Percentiles rank a stretch among this genome's conserved stretches.
Conservation (phyloP, 2,888 invertebrate genomes). For the Ormyrus labotus region DNA sequence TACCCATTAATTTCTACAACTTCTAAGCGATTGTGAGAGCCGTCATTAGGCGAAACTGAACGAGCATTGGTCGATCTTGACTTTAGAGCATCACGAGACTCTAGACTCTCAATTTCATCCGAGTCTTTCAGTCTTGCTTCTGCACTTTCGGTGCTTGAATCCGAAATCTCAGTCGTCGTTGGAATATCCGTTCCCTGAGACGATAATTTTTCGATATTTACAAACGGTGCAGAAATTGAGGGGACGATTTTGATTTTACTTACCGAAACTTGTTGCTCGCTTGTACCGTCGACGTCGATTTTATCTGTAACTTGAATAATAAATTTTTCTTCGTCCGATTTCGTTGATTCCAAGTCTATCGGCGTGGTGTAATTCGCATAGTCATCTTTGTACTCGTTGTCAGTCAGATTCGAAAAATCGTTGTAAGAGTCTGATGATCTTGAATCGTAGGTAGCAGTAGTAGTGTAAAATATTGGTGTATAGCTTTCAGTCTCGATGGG, state of each 20-base stretch:
- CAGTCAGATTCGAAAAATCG: conserved; percentile 19
- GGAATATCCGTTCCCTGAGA: conserved; percentile 7
- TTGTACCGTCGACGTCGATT: conserved; percentile 4
- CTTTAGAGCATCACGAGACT: conserved; percentile 40
- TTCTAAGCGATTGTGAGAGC: conserved; percentile 30
- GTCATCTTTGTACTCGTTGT: conserved; percentile 4
- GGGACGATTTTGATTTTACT: background rate
- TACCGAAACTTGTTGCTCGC: conserved; percentile 9
- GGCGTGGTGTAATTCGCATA: conserved; percentile 11
- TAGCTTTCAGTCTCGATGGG: conserved; percentile 3
- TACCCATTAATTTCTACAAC: conserved; percentile 27
- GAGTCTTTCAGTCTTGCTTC: conserved; percentile 29
- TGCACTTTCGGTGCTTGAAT: conserved; percentile 18
- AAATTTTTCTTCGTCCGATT: background rate
- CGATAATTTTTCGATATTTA: background rate
- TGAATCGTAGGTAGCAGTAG: conserved; percentile 2
- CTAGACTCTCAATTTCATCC: conserved; percentile 32
- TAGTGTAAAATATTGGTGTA: conserved; percentile 18
- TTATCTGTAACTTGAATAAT: conserved; percentile 7
- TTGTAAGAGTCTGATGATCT: background rate
- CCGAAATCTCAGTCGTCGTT: conserved; percentile 20
- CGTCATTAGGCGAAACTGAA: conserved; percentile 38
- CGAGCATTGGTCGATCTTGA: conserved; percentile 50
- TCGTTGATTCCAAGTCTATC: conserved; percentile 7
- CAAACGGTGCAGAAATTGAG: background rate